Conservation (phyloP, 2,113 vertebrate genomes). For the Psephotus haematonotus region DNA sequence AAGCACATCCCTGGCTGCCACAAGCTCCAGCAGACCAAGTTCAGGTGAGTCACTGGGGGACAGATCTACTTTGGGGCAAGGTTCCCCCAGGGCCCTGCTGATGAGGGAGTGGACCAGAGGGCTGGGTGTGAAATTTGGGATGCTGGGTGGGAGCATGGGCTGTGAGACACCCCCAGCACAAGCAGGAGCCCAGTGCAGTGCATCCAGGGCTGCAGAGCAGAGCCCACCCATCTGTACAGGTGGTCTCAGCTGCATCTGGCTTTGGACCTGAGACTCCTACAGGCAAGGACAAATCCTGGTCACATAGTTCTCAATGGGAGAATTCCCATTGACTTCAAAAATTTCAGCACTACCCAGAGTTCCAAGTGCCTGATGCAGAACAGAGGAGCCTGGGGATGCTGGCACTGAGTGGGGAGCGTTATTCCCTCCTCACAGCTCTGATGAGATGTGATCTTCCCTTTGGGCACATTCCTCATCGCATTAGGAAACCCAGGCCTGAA, state of each 20-base stretch:
- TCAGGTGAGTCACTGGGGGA: conserved; percentile 81
- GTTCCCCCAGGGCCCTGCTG: background rate
- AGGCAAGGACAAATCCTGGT: background rate
- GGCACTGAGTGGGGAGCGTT: background rate
- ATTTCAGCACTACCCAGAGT: background rate
- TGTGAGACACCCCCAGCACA: background rate
- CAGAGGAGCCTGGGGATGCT: background rate
- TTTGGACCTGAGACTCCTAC: background rate
- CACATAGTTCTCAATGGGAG: fast-evolving
- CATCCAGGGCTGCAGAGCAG: background rate
- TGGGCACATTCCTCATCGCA: background rate
- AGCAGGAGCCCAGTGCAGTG: background rate
- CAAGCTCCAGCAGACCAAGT: conserved; percentile 87
- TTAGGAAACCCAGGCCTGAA: conserved; percentile 1
- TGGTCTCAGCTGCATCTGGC: background rate
- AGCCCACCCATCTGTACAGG: background rate
- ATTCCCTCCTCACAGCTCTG: background rate
- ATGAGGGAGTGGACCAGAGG: background rate
- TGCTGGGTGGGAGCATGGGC: fast-evolving
- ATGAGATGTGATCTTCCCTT: background rate
- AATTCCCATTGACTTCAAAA: background rate
- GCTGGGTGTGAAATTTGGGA: background rate
- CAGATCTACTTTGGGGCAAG: background rate
- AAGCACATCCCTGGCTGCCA: conserved; percentile 84
- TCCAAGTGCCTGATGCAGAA: background rate